Evolutionary conservation across 2,888 invertebrate genomes (phyloP).

Genomic region (Steromphala cineraria): DNA sequence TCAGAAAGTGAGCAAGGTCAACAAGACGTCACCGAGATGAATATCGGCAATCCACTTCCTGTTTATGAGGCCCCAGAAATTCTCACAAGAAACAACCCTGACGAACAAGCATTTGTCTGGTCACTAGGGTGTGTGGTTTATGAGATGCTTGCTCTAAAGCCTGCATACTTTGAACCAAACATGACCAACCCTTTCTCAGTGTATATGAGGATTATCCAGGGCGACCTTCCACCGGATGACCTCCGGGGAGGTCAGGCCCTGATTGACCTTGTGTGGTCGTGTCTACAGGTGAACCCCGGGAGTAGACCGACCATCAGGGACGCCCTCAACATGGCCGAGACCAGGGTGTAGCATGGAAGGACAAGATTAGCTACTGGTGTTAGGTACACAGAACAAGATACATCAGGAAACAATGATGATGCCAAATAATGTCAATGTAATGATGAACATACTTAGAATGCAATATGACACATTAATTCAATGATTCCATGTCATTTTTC

Average conservation of each 20-base stretch:
- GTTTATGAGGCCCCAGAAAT: constrained; percentile 58
- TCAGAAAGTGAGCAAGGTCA: background rate
- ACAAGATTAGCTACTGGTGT: too few relatives aligned
- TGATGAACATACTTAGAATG: background rate
- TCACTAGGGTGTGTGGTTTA: constrained; percentile 55
- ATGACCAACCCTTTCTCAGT: constrained; percentile 50
- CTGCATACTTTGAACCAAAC: constrained; percentile 50
- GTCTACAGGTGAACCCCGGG: constrained; percentile 33
- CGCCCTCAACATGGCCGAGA: constrained; percentile 6
- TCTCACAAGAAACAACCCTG: constrained; percentile 38
- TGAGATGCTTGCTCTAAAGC: constrained; percentile 55
- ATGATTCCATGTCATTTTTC: too few relatives aligned
- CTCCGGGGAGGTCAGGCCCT: constrained; percentile 30
- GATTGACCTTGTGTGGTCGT: constrained; percentile 33
- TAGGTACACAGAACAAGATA: too few relatives aligned
- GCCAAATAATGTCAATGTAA: background rate
- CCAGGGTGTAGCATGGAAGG: background rate
- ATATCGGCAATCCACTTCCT: constrained; percentile 32
- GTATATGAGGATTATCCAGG: constrained; percentile 47
- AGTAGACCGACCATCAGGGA: constrained; percentile 40
- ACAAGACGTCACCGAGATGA: constrained; percentile 18
- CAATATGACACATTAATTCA: too few relatives aligned
- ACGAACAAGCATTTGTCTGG: constrained; percentile 50
- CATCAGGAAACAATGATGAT: too few relatives aligned
- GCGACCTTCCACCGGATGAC: constrained; percentile 39